Evolutionary conservation across 37 sponge, comb jelly and placozoan genomes (phyloP), one percentile per base, ranked within the genome.

Genomic region (Halichondria panicea): DNA sequence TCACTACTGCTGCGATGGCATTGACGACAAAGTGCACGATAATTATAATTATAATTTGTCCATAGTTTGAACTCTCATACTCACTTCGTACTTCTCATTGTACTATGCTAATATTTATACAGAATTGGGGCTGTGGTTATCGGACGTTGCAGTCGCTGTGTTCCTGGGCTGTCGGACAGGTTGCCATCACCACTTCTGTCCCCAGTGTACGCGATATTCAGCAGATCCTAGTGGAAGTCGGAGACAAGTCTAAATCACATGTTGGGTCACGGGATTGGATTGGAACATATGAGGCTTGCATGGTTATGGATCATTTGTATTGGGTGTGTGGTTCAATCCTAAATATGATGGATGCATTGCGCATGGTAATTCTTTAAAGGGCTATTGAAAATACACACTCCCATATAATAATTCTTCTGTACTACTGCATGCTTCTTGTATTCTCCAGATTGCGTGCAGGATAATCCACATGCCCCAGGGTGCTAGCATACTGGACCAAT

Each of bases 51-150:
- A 12, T 24, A 40, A 3, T 19, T 67, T 15, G 5, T 18, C 3
- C 68, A 67, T 19, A 12, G 11, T 64, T 8, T 59, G 60, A 59
- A 8, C 22, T 25, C 25, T 59, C 11, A 27, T 24, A 8, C 22
- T 25, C 25, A 24, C 11, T 22, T 11, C 40, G 7, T 4, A 65
- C 6, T 65, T 11, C 30, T 65, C 11, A 65, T 12, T 59, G 27
- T 12, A 25, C 36, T 25, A 59, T 44, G 24, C 42, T 48, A 25
- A 2, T 43, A 34, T 46, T 3, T 12, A 21, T 43, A 9, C 31
- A 84, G 84, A 92, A 87, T 6, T 96, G 97, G 97, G 97, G 97
- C 21, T 96, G 97, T 68, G 97, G 95, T 39, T 96, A 96, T 75
- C 46, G 97, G 53, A 92, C 83, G 25, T 83, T 96, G 36, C 97